Evolutionary conservation across 2,797 vertebrate species (phyloP), one percentile per base, ranked within the genome.

Genomic region (Gadopsis bispinosus): DNA sequence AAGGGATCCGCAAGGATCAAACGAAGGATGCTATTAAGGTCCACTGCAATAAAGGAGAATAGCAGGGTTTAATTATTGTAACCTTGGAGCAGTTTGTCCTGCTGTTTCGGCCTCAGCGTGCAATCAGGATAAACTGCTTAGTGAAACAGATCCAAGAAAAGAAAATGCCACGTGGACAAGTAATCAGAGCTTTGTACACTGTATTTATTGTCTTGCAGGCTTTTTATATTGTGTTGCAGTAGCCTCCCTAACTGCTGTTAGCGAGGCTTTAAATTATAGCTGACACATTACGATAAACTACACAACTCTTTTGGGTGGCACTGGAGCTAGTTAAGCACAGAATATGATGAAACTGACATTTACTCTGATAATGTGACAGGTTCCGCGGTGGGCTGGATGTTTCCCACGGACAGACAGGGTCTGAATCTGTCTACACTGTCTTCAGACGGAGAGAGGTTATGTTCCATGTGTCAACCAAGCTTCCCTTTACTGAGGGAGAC

Each of bases 381-480:
- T 99, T 99, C 79, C 97, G 98, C 31, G 98, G 98, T 3, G 98
- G 98, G 69, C 94, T 99, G 92, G 98, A 99, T 50, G 97, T 99
- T 82, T 97, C 96, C 80, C 98, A 99, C 0, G 98, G 98, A 76
- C 98, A 99, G 94, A 99, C 98, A 0, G 98, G 98, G 31, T 91
- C 85, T 0, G 97, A 98, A 81, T 99, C 98, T 0, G 95, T 99
- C 90, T 99, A 97, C 95, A 99, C 98, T 0, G 92, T 95, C 83
- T 98, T 99, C 95, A 96, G 97, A 91, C 97, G 96, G 88, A 95
- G 96, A 88, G 98, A 99, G 94, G 97, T 99, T 80, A 99, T 99
- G 98, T 98, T 99, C 89, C 98, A 99, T 0, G 97, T 99, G 78
- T 99, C 98, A 41, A 99, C 98, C 55, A 99, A 99, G 93, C 96